A percentile compares a stretch with the other conserved stretches of the same genome.
phyloP scores from a whole-genome alignment of 2,888 invertebrate genomes.

The Perithous albicinctus region DNA sequence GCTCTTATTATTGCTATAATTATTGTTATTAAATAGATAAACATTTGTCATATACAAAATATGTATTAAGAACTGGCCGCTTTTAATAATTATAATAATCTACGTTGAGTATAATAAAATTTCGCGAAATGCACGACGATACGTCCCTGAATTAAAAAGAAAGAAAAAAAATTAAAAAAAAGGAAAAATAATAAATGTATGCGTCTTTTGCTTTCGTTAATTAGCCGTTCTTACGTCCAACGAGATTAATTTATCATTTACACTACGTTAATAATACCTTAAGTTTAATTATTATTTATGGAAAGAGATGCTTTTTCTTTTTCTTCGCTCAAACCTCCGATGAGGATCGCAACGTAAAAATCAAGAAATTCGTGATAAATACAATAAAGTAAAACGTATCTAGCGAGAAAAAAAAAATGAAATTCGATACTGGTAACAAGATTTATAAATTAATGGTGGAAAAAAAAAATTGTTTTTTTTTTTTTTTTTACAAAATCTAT shows the following conservation, averaged over 20 bases:
- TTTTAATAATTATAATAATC: conserved; percentile 64
- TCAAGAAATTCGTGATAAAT: conserved; percentile 4
- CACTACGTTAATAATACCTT: conserved; percentile 17
- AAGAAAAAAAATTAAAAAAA: too few species aligned
- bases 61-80: conserved; percentile 78
- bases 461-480: neutral
- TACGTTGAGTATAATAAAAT: conserved; percentile 18
- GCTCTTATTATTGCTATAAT: conserved; percentile 22
- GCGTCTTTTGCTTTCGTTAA: conserved; percentile 18
- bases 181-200: too few species aligned
- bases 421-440: conserved; percentile 53
- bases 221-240: neutral
- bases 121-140: conserved; percentile 18
- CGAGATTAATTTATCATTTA: neutral
- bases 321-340: neutral
- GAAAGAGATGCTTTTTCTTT: neutral
- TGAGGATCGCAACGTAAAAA: neutral
- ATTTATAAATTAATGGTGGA: conserved; percentile 34
- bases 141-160: conserved; percentile 23
- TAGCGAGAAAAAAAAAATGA: too few species aligned
- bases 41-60: conserved; percentile 71
- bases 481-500: neutral
- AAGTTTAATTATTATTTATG: neutral
- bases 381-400: neutral
- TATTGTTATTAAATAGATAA: conserved; percentile 61